phyloP scores from a whole-genome alignment of 2,888 invertebrate genomes.

The Heliconius erato region DNA sequence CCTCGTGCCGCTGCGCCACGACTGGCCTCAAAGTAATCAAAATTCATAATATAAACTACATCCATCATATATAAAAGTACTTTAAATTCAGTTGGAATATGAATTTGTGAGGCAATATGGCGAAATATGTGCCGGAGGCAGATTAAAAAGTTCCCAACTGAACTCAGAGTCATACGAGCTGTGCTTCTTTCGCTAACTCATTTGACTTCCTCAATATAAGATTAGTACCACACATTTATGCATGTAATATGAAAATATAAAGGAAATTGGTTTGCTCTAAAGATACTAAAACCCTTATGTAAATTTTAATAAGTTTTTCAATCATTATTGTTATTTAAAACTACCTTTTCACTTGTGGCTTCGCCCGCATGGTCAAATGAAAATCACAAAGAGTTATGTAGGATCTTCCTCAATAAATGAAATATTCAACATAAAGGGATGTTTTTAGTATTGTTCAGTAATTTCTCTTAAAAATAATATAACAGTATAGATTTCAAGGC shows the following conservation, averaged over 20 bases:
- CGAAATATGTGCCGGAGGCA: neutral
- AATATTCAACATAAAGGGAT: no score
- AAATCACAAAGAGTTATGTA: no score
- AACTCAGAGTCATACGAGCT: neutral
- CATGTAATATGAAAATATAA: neutral
- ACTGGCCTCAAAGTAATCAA: no score
- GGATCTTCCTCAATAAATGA: no score
- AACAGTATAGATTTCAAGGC: no score
- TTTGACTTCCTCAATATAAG: neutral
- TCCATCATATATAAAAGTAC: neutral
- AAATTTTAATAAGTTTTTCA: neutral
- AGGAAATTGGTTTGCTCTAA: neutral
- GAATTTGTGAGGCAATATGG: neutral
- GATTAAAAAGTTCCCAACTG: conserved; percentile 8
- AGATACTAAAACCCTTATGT: neutral
- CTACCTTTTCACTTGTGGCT: neutral
- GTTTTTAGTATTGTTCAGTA: no score
- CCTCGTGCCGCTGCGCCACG: no score
- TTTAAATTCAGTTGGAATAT: conserved; percentile 1
- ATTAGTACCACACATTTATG: neutral
- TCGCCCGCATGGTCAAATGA: no score
- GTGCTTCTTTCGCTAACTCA: neutral
- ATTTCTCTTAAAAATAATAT: no score
- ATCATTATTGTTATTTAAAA: neutral
- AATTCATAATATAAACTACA: no score